Percentiles rank a stretch among this genome's conserved stretches.
Conservation (phyloP, 2,113 vertebrate species). For the Sapajus apella region DNA sequence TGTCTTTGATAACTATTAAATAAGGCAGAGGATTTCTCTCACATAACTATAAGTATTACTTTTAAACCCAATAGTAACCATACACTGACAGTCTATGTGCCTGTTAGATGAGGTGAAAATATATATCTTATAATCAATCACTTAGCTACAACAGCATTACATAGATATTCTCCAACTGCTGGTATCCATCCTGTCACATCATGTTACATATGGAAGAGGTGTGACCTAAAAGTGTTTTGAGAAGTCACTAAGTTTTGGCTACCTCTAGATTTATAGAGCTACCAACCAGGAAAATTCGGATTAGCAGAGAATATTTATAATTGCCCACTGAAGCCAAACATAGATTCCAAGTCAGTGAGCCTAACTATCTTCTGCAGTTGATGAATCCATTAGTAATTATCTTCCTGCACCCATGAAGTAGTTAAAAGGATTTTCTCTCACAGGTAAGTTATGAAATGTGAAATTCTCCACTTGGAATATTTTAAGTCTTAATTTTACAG, state of each 20-base stretch:
- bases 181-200: not conserved
- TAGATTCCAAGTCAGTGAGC: not conserved
- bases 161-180: not conserved
- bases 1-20: not conserved
- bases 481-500: constrained; percentile 1
- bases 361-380: not conserved
- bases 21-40: not conserved
- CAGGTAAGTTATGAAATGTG: not conserved
- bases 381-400: not conserved
- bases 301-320: not conserved
- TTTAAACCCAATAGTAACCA: not conserved
- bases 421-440: not conserved
- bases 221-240: not conserved
- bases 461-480: not conserved
- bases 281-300: not conserved
- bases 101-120: not conserved
- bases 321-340: not conserved
- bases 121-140: not conserved
- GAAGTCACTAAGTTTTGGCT: not conserved
- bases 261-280: not conserved
- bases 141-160: not conserved
- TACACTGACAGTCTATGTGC: not conserved
- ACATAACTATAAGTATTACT: not conserved
- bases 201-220: not conserved
- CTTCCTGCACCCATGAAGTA: not conserved